These are phyloP conservation scores for Phaonia tiefii DNA, from an alignment of 2,888 invertebrate species.

Conservation along the genomic window DNA sequence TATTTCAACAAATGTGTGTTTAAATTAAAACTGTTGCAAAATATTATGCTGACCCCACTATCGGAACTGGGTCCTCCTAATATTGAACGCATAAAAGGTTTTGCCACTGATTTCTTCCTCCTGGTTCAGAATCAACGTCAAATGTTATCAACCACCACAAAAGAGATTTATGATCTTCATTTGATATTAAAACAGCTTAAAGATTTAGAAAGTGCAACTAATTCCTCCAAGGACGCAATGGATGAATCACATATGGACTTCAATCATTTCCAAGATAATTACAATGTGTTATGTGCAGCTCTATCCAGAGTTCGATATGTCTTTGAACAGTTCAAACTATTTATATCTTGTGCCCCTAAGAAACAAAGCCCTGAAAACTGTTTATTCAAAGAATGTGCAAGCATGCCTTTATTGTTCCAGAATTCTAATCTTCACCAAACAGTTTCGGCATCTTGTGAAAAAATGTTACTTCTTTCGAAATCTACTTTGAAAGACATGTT, in stretches of 20 bases:
- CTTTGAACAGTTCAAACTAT: conserved; percentile 85
- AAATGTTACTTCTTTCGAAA: conserved; percentile 70
- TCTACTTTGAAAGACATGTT: conserved; percentile 71
- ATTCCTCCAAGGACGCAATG: neutral
- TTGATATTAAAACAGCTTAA: conserved; percentile 80
- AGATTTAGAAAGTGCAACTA: conserved; percentile 72
- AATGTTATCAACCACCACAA: conserved; percentile 83
- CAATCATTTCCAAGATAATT: conserved; percentile 69
- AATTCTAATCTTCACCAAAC: conserved; percentile 60
- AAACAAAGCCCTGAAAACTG: conserved; percentile 70
- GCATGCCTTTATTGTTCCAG: conserved; percentile 61
- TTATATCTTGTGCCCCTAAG: conserved; percentile 85
- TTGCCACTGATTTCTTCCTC: conserved; percentile 88
- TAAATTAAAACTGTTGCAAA: conserved; percentile 78
- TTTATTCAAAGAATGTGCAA: conserved; percentile 61
- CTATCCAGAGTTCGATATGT: conserved; percentile 77
- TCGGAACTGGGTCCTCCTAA: conserved; percentile 90
- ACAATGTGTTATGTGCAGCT: conserved; percentile 70
- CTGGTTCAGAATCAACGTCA: conserved; percentile 85
- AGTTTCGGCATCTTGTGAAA: conserved; percentile 67
- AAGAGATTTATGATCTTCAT: conserved; percentile 83
- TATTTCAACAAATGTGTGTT: conserved; percentile 79
- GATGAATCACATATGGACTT: conserved; percentile 69
- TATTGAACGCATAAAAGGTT: conserved; percentile 93
- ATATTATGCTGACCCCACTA: conserved; percentile 83